Evolutionary conservation across 2,113 vertebrate genomes (phyloP), one percentile per base, ranked within the genome.

Genomic region (Syngnathoides biaculeatus): DNA sequence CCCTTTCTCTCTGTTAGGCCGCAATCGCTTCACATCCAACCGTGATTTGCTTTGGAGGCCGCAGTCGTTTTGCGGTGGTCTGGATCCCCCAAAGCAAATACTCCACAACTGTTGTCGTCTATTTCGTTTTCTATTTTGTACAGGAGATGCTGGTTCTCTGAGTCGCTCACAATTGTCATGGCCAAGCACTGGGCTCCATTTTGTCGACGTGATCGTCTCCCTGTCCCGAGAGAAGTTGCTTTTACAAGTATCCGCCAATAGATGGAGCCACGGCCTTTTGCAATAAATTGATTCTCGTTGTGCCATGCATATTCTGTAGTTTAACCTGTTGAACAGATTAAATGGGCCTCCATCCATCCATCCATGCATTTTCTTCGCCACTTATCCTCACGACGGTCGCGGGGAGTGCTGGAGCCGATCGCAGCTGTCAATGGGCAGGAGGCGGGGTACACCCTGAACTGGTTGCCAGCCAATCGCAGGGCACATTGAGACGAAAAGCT

Each of bases 101-200:
- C 27, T 11, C 42, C 1, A 0, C 11, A 35, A 1, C 39, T 40
- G 0, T 10, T 47, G 58, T 26, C 0, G 8, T 27, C 17, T 20
- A 14, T 40, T 42, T 17, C 7, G 20, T n/a, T 47, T 22, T 56
- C 52, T 43, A 0, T 60, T 40, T 17, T 15, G 64, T n/a, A 73
- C 55, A 58, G 60, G 75, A 50, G 8, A 73, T 61, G 14, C 72
- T 55, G 78, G 48, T 63, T 71, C 62, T 64, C 66, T 88, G 39
- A 83, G 86, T 83, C 82, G 78, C 82, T 75, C 5, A 57, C 5
- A 55, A 88, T 87, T 87, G 84, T 87, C 85, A 89, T 86, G 84
- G 85, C 86, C 85, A 84, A 80, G 83, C 73, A 60, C 39, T 72
- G 80, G 88, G 80, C 85, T 88, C 89, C 89, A 90, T 90, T 90